phyloP scores from a whole-genome alignment of 2,797 vertebrate species.

The Thunnus albacares region DNA sequence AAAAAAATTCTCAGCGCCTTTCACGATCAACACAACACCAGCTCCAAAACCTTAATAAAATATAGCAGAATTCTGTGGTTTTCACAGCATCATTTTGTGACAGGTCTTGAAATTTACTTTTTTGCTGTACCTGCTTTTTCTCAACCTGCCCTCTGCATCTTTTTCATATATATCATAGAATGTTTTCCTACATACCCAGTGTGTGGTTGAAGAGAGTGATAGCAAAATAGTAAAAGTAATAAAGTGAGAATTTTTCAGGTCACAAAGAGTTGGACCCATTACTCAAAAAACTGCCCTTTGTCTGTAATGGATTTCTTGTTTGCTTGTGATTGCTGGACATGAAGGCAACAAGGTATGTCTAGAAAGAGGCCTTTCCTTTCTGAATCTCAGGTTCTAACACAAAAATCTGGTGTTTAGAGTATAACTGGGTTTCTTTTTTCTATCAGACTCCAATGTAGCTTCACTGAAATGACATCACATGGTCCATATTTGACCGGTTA shows the following conservation, averaged over 20 bases:
- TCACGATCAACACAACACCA: slow-evolving; percentile 26
- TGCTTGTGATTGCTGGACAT: slow-evolving; percentile 40
- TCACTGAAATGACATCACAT: slow-evolving; percentile 11
- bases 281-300: slow-evolving; percentile 48
- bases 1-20: slow-evolving; percentile 42
- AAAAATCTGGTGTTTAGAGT: slow-evolving; percentile 18
- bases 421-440: neutral
- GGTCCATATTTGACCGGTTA: neutral
- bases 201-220: slow-evolving; percentile 37
- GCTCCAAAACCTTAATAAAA: slow-evolving; percentile 2
- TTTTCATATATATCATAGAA: neutral
- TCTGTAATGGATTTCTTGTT: slow-evolving; percentile 54
- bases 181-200: slow-evolving; percentile 1
- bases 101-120: slow-evolving; percentile 1
- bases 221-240: slow-evolving; percentile 56
- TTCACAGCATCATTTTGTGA: slow-evolving; percentile 9
- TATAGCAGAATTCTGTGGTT: neutral
- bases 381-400: slow-evolving; percentile 1
- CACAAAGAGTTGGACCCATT: slow-evolving; percentile 53
- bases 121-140: neutral
- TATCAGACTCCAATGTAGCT: neutral
- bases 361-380: slow-evolving; percentile 25
- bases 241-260: slow-evolving; percentile 51
- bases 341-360: neutral
- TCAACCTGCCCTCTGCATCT: neutral